Percentiles rank a stretch among this genome's conserved stretches.
These are phyloP conservation scores for Lasioglossum villosulum DNA, from an alignment of 2,888 invertebrate genomes.

Conservation along the genomic window DNA sequence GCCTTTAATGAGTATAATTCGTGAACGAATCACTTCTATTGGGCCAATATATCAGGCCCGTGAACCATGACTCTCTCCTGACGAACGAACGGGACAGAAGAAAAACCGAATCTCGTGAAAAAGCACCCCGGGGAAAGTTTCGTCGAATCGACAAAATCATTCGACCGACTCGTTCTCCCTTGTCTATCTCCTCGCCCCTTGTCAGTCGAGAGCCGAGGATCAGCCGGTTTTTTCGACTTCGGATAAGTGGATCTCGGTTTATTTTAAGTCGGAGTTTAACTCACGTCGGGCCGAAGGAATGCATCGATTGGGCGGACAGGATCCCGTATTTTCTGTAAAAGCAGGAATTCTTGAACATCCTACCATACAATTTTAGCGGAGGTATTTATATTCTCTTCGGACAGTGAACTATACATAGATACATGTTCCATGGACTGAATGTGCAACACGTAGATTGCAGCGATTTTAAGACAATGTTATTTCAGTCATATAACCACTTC, in stretches of 20 bases:
- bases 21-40: constrained; percentile 74
- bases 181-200: neutral
- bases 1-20: constrained; percentile 77
- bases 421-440: neutral
- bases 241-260: constrained; percentile 48
- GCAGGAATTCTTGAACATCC: neutral
- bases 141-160: constrained; percentile 68
- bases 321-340: neutral
- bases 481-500: no score
- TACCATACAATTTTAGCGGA: neutral
- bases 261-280: constrained; percentile 41
- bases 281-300: constrained; percentile 4
- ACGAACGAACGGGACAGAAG: constrained; percentile 54
- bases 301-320: constrained; percentile 1
- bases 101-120: constrained; percentile 54
- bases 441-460: neutral
- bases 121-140: constrained; percentile 61
- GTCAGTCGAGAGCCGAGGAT: constrained; percentile 15
- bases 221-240: constrained; percentile 30
- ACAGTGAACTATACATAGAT: neutral
- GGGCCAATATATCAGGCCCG: constrained; percentile 74
- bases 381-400: neutral
- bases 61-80: constrained; percentile 54
- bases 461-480: neutral
- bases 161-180: constrained; percentile 44